Conservation (phyloP, 2,797 vertebrate species). For the Cynodonichthys magdalenae region DNA sequence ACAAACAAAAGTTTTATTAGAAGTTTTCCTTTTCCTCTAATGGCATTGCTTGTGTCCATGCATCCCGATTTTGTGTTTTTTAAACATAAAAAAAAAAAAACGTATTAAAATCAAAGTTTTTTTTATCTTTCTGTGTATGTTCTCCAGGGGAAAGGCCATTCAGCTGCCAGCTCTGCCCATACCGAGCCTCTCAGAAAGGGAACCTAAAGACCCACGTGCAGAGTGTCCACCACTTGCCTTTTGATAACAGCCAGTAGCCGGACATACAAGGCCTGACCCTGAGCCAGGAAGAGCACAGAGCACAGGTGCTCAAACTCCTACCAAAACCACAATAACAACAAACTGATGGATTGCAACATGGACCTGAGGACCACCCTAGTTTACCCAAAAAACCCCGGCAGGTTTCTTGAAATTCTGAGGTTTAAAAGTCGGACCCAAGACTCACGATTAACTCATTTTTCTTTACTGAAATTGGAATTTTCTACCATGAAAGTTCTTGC, state of each 20-base stretch:
- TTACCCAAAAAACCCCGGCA: constrained; percentile 7
- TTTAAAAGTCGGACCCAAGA: constrained; percentile 18
- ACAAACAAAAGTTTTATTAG: too few relatives aligned
- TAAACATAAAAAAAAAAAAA: too few relatives aligned
- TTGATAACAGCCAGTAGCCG: constrained; percentile 79
- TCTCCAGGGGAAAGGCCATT: constrained; percentile 87
- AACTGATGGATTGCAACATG: constrained; percentile 18
- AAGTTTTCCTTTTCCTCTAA: too few relatives aligned
- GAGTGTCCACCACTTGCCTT: constrained; percentile 78
- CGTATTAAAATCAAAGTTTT: constrained; percentile 2
- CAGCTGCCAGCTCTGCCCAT: constrained; percentile 83
- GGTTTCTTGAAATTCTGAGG: neutral
- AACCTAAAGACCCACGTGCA: constrained; percentile 83
- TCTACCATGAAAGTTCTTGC: constrained; percentile 30
- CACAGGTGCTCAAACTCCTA: constrained; percentile 47
- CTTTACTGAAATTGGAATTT: constrained; percentile 33
- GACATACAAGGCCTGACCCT: constrained; percentile 48
- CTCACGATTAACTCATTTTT: constrained; percentile 5
- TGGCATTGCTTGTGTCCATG: too few relatives aligned
- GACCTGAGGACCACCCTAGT: constrained; percentile 19
- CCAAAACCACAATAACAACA: constrained; percentile 37
- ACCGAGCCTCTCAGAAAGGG: constrained; percentile 91
- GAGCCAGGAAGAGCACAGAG: constrained; percentile 61
- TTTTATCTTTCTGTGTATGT: constrained; percentile 35
- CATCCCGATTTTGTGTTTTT: too few relatives aligned